phyloP scores from a whole-genome alignment of 2,797 vertebrate genomes.

The Crocodylus rhombifer region DNA sequence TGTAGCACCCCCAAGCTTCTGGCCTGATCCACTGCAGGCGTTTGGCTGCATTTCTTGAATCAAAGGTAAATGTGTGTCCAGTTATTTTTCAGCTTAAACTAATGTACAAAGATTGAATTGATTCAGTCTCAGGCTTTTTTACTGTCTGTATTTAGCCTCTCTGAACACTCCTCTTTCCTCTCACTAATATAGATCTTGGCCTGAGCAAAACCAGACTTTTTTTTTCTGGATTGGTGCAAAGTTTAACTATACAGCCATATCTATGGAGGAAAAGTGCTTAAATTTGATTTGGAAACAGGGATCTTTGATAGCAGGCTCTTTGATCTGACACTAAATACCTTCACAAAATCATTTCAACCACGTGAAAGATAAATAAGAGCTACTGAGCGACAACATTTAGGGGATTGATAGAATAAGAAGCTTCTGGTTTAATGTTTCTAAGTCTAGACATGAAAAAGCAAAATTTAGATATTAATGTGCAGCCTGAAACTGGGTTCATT shows the following conservation, averaged over 20 bases:
- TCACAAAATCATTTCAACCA: not conserved
- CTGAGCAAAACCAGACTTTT: not conserved
- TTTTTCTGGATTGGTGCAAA: not conserved
- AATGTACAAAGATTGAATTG: no score
- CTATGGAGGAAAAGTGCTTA: accelerated
- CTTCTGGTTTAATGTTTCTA: not conserved
- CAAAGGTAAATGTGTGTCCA: no score
- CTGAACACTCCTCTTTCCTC: not conserved
- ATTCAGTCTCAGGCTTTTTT: no score
- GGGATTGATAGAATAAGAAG: not conserved
- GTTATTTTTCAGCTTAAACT: no score
- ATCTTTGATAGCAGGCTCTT: not conserved
- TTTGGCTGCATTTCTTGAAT: no score
- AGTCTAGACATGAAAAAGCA: constrained; percentile 11
- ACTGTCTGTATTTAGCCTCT: not conserved
- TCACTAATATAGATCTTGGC: no score
- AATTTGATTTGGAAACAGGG: not conserved
- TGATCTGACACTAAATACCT: not conserved
- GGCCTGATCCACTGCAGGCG: no score
- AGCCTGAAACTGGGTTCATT: not conserved
- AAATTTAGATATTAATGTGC: not conserved
- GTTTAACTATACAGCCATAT: not conserved
- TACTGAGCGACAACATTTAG: not conserved
- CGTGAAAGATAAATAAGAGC: not conserved
- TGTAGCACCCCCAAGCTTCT: no score